A percentile compares a stretch with the other conserved stretches of the same genome.
Conservation (phyloP, 1,140 invertebrate species). For the Drosophila sechellia region DNA sequence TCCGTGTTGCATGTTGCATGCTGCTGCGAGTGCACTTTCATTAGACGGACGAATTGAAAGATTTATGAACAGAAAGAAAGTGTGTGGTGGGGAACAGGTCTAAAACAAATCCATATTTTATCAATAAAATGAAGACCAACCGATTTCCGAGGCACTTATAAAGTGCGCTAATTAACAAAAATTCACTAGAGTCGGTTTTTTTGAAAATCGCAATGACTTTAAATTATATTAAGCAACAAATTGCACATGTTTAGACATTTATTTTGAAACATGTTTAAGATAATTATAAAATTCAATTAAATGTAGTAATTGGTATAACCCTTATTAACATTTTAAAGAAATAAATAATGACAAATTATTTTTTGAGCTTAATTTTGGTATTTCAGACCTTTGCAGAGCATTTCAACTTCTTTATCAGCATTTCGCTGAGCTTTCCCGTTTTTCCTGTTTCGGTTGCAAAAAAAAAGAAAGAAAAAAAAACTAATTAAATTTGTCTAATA, state of each 20-base stretch:
- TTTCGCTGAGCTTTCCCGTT: conserved; percentile 25
- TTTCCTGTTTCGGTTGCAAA: conserved; percentile 42
- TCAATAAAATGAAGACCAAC: neutral
- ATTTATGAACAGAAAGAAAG: conserved; percentile 22
- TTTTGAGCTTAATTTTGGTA: neutral
- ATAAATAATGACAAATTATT: too few relatives aligned
- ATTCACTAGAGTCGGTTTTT: neutral
- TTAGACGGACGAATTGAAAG: conserved; percentile 27
- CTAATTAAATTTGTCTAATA: conserved; percentile 69
- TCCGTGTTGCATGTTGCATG: conserved; percentile 16
- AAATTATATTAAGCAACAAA: too few relatives aligned
- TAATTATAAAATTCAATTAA: too few relatives aligned
- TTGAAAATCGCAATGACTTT: neutral
- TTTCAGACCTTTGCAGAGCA: conserved; percentile 5
- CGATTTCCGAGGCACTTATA: neutral
- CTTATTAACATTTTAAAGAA: too few relatives aligned
- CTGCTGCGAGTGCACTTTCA: conserved; percentile 60
- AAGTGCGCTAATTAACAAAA: neutral
- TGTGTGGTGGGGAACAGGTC: conserved; percentile 8
- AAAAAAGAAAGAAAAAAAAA: conserved; percentile 38
- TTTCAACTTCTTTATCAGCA: conserved; percentile 3
- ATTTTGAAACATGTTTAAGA: neutral
- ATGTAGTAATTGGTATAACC: too few relatives aligned
- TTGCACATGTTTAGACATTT: neutral
- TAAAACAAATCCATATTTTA: neutral